Conservation (phyloP, 2,888 invertebrate species). For the Trichacis sp. region DNA sequence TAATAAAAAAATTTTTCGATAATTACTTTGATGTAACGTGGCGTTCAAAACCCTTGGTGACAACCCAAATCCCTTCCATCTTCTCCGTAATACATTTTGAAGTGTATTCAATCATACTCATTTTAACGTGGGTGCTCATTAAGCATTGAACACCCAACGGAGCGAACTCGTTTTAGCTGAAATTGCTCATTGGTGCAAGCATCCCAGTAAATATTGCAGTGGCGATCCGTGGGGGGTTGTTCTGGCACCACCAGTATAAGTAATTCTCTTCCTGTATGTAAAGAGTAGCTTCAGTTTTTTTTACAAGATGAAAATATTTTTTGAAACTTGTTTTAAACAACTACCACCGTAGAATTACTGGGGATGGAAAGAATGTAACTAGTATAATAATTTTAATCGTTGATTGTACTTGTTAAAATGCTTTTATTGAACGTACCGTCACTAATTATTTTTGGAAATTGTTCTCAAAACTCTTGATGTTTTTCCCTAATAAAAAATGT, state of each 20-base stretch:
- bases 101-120: slow-evolving; percentile 42
- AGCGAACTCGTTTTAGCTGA: slow-evolving; percentile 60
- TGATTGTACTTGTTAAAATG: too few relatives aligned
- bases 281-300: slow-evolving; percentile 17
- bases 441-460: too few relatives aligned
- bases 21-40: neutral
- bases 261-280: slow-evolving; percentile 26
- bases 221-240: slow-evolving; percentile 52
- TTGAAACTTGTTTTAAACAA: too few relatives aligned
- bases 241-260: slow-evolving; percentile 34
- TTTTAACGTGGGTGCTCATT: slow-evolving; percentile 45
- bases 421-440: too few relatives aligned
- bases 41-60: slow-evolving; percentile 21
- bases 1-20: neutral
- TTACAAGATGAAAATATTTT: too few relatives aligned
- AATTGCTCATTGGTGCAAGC: slow-evolving; percentile 62
- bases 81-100: slow-evolving; percentile 38
- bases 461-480: too few relatives aligned
- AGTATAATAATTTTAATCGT: too few relatives aligned
- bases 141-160: slow-evolving; percentile 55
- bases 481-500: too few relatives aligned
- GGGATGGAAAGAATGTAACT: too few relatives aligned
- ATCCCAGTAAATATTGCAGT: slow-evolving; percentile 62
- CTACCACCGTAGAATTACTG: too few relatives aligned
- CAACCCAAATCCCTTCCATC: slow-evolving; percentile 23